Percentiles rank a stretch among this genome's conserved stretches.
These are phyloP conservation scores for Pithys albifrons DNA, from an alignment of 2,113 vertebrate genomes.

Conservation along the genomic window DNA sequence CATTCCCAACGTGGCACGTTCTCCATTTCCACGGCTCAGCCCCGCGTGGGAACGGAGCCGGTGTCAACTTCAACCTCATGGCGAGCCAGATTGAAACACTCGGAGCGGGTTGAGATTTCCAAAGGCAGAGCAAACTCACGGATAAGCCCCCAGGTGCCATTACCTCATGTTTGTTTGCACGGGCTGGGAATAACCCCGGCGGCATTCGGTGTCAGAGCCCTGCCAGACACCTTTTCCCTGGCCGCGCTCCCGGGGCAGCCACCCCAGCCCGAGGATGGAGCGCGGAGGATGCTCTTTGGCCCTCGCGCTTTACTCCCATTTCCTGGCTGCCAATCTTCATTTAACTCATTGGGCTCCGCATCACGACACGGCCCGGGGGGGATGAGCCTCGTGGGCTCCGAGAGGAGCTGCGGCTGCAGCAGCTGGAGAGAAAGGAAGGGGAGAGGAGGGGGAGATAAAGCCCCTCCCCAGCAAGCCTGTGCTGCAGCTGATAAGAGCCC, in stretches of 20 bases:
- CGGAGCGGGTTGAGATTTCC: background rate
- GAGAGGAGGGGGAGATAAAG: slow-evolving; percentile 6
- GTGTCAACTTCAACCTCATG: background rate
- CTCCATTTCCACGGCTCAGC: background rate
- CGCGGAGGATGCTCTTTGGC: slow-evolving; percentile 26
- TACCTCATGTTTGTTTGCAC: slow-evolving; percentile 25
- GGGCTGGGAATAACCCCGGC: slow-evolving; percentile 22
- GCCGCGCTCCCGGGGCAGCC: slow-evolving; percentile 16
- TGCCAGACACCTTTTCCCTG: slow-evolving; percentile 20
- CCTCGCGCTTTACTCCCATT: slow-evolving; percentile 15
- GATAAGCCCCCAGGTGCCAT: slow-evolving; percentile 34
- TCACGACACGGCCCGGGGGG: background rate
- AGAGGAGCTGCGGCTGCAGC: background rate
- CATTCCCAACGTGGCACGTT: rapidly evolving
- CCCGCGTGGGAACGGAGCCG: background rate
- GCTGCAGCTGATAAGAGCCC: slow-evolving; percentile 76
- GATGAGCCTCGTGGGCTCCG: background rate
- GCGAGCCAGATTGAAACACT: background rate
- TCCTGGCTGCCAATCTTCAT: slow-evolving; percentile 52
- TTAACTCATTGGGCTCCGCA: background rate
- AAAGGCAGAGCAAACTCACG: background rate
- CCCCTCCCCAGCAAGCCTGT: slow-evolving; percentile 37
- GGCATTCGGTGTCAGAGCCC: background rate
- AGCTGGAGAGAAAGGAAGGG: slow-evolving; percentile 13
- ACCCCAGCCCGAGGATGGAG: background rate